Evolutionary conservation across 2,797 vertebrate genomes (phyloP).

Genomic region (Sparus aurata): DNA sequence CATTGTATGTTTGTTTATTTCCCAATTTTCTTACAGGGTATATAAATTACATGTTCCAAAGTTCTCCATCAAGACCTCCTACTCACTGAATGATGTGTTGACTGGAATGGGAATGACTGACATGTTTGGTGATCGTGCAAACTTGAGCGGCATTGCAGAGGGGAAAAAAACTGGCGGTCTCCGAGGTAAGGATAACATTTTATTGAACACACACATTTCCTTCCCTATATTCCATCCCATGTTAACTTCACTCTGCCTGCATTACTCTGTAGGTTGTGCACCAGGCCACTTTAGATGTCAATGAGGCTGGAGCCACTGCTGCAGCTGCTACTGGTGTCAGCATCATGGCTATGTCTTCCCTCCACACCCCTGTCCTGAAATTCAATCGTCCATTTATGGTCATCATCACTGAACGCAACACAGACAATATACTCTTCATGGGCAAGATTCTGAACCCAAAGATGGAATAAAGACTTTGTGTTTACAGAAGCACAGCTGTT

Average conservation of each 20-base stretch:
- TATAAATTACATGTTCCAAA: constrained; percentile 78
- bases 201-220: background rate
- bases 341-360: constrained; percentile 76
- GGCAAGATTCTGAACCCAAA: constrained; percentile 82
- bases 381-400: constrained; percentile 90
- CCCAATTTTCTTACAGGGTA: constrained; percentile 55
- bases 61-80: constrained; percentile 83
- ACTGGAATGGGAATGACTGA: constrained; percentile 82
- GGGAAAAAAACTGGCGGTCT: constrained; percentile 60
- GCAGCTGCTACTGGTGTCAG: constrained; percentile 79
- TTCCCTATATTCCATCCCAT: background rate
- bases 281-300: constrained; percentile 89
- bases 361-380: constrained; percentile 68
- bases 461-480: constrained; percentile 39
- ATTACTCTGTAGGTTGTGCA: constrained; percentile 86
- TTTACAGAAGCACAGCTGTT: constrained; percentile 3
- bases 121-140: constrained; percentile 77
- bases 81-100: constrained; percentile 74
- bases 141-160: constrained; percentile 82
- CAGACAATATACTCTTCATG: constrained; percentile 78
- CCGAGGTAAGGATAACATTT: constrained; percentile 68
- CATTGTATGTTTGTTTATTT: background rate
- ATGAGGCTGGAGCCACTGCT: constrained; percentile 90
- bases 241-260: constrained; percentile 12
- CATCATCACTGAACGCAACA: constrained; percentile 85